Base-by-base conservation (phyloP, 2,888 invertebrate species). In the Oxycera nigricornis region DNA sequence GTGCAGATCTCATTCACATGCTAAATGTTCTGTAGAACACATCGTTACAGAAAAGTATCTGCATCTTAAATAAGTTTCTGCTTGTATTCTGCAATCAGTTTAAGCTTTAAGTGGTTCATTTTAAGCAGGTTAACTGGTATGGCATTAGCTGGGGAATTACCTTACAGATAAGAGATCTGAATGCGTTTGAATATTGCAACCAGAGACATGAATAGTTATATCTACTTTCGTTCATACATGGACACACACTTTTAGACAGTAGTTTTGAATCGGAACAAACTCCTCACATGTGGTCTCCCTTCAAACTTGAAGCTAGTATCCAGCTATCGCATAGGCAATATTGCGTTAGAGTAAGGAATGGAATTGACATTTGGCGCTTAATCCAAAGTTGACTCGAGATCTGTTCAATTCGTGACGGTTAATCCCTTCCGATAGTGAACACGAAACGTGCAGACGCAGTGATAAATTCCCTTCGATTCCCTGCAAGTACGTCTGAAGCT, bases 401-500 rank as follows among this genome's bases (percentile, higher is more conserved):
- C 83, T 82, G 82, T 82, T 84, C 83, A 83, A 84, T 84, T 84
- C 84, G 84, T 85, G 84, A 81, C 81, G 82, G 84, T 82, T 84
- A 84, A 84, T 84, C 84, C 81, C 81, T 31, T 68, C n/a, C 41
- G 39, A 22, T 24, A 24, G 41, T 24, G 26, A 11, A 41, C 65
- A 46, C 17, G 46, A n/a, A 46, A 61, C 61, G 67, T 6, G 39
- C 50, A 46, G 46, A 26, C 61, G 28, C n/a, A 26, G 11, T 22
- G 26, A 26, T 57, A 9, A 26, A 22, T 28, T 57, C 26, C 9
- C 14, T 14, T 14, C 26, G 4, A 30, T 3, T 20, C 20, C 4
- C 20, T 30, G 31, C 61, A 14, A 65, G 41, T 24, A 7, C n/a
- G 65, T 24, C 24, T 20, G 26, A 22, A 24, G 2, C 22, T 55